Evolutionary conservation across 2,888 invertebrate genomes (phyloP).

Genomic region (Mongoloraphidia duomilia): DNA sequence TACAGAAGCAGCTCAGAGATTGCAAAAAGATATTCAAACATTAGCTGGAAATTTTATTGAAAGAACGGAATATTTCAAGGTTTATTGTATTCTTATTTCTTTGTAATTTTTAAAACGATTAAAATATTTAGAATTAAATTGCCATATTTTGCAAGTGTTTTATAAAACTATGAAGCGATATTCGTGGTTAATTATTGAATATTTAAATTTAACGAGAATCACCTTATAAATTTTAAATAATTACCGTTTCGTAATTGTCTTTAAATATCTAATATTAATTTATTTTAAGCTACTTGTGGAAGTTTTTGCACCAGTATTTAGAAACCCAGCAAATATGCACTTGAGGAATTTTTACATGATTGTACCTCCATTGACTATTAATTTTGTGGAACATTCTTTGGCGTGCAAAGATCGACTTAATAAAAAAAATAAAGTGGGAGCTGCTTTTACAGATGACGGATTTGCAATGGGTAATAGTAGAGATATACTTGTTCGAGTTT

Average conservation of each 20-base stretch:
- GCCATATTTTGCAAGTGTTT: too few relatives aligned
- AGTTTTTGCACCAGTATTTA: slow-evolving; percentile 81
- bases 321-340: slow-evolving; percentile 75
- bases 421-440: slow-evolving; percentile 75
- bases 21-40: slow-evolving; percentile 65
- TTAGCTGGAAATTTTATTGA: slow-evolving; percentile 73
- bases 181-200: too few relatives aligned
- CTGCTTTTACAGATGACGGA: slow-evolving; percentile 94
- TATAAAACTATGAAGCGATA: too few relatives aligned
- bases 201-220: too few relatives aligned
- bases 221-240: too few relatives aligned
- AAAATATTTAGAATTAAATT: too few relatives aligned
- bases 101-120: neutral
- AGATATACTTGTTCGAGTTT: too few relatives aligned
- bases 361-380: slow-evolving; percentile 83
- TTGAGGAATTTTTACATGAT: slow-evolving; percentile 86
- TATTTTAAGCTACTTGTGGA: slow-evolving; percentile 62
- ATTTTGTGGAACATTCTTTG: slow-evolving; percentile 87
- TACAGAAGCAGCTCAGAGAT: slow-evolving; percentile 49
- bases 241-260: too few relatives aligned
- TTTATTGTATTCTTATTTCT: slow-evolving; percentile 15
- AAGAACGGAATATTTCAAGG: slow-evolving; percentile 75
- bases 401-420: slow-evolving; percentile 83
- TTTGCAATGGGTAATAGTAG: slow-evolving; percentile 74
- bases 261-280: neutral